Base-by-base conservation (phyloP, 2,113 vertebrate genomes). In the Origma solitaria region DNA sequence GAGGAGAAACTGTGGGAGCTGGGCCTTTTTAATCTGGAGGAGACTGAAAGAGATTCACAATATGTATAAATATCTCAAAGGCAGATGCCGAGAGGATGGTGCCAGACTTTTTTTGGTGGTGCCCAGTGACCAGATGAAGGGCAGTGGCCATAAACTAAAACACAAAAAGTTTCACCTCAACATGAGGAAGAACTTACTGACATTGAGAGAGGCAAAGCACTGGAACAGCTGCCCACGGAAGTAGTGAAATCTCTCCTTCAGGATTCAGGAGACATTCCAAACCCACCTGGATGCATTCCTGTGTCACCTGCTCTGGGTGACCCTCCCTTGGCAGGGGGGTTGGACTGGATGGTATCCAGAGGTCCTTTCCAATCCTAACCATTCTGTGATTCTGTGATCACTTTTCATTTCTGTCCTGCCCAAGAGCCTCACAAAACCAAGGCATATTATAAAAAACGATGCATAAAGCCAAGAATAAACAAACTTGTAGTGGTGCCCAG, bases 401-500 rank as follows among this genome's bases (percentile, higher is more conserved):
- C 22, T 58, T 77, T 58, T 68, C 0, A 0, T 44, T 70, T 33
- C 5, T 10, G 5, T 62, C 3, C 20, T 58, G 28, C 19, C 33
- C 33, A 17, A 6, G 3, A 20, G 9, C 5, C 6, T 25, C 33
- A 61, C 15, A 61, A 79, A 79, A 38, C 28, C 40, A 53, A 7
- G 7, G 17, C 3, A 3, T 75, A 1, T 54, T 66, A 3, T 18
- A 0, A 9, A 35, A 75, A 71, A 33, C 2, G 6, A 54, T 17
- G 33, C 13, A 21, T 40, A 33, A 75, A 76, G 3, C 6, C 2
- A 1, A 37, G 20, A 28, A 28, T n/a, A 50, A 71, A 8, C 2
- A 13, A 31, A n/a, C 4, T 5, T 0, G 10, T 17, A 3, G 27
- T 0, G 1, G 22, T 8, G 18, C 13, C 35, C 1, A 2, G 33